Evolutionary conservation across 2,888 invertebrate species (phyloP), one percentile per base, ranked within the genome.

Genomic region (Dynastes tityus): DNA sequence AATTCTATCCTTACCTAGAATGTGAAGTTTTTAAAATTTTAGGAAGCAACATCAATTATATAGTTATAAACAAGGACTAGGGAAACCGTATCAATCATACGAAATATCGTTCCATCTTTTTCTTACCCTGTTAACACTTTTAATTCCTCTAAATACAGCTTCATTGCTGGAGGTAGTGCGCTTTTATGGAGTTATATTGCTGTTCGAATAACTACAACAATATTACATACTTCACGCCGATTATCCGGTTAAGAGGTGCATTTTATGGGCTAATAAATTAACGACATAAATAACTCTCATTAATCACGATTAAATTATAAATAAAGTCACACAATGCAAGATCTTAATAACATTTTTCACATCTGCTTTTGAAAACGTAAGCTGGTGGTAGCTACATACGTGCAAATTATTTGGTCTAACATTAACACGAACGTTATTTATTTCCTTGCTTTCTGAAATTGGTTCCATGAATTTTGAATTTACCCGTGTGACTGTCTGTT

Each of bases 261-360:
- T 8, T 22, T 55, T 22, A 27, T 55, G 3, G 16, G 16, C n/a
- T 55, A 8, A 68, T 68, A 16, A 8, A 68, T 51, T 68, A 68
- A 51, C n/a, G 29, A 27, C 40, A 68, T 51, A 51, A 49, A 68
- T 63, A 27, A 29, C 29, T 63, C 16, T 8, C 45, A 68, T 68
- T 67, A 67, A 67, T 67, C 45, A 67, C 45, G 51, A 11, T 51
- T 51, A 27, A 68, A 68, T 68, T 27, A 68, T 49, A 16, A 68
- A 68, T 68, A 51, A 68, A 68, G 11, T 29, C 68, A 32, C 5
- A 51, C 40, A 27, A 13, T 68, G 51, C 49, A 49, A 68, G 68
- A 51, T 51, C 51, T 49, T 68, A 27, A 68, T 27, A 68, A 68
- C 29, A 29, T 51, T 51, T 49, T 67, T 49, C 9, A 13, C 68